A percentile compares a stretch with the other conserved stretches of the same genome.
These are phyloP conservation scores for Nomada lathburiana DNA, from an alignment of 2,888 invertebrate genomes.

Conservation along the genomic window DNA sequence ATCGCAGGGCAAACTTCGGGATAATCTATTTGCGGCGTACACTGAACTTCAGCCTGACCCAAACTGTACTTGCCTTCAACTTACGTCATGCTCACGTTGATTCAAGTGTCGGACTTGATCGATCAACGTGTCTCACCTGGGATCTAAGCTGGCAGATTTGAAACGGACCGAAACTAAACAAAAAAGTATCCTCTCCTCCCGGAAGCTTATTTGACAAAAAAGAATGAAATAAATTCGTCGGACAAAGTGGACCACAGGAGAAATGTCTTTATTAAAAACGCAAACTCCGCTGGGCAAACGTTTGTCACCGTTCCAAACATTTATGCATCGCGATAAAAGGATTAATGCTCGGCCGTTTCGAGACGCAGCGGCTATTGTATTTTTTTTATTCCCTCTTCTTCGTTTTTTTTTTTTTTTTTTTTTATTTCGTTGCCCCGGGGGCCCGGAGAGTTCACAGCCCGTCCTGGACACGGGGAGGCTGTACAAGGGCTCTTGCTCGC, in stretches of 20 bases:
- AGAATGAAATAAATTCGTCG: neutral
- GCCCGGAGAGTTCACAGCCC: neutral
- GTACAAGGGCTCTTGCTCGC: conserved; percentile 4
- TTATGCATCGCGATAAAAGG: conserved; percentile 37
- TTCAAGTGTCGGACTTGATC: too few species aligned
- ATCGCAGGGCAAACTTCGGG: neutral
- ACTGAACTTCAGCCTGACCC: too few species aligned
- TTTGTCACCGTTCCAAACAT: conserved; percentile 38
- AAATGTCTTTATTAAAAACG: conserved; percentile 32
- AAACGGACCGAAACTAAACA: neutral
- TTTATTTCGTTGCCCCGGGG: neutral
- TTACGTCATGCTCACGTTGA: too few species aligned
- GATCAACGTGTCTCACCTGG: too few species aligned
- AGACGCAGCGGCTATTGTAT: neutral
- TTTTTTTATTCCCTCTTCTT: neutral
- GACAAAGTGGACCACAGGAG: neutral
- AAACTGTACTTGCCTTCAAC: too few species aligned
- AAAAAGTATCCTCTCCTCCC: neutral
- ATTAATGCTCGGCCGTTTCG: conserved; percentile 36
- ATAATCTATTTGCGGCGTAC: too few species aligned
- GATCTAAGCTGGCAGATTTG: too few species aligned
- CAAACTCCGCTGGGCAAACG: conserved; percentile 16
- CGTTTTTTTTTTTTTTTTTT: neutral
- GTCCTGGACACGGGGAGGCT: conserved; percentile 7
- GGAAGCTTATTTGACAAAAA: neutral